Percentiles rank a stretch among this genome's conserved stretches.
phyloP scores from a whole-genome alignment of 2,888 invertebrate genomes.

The Itoplectis maculator region DNA sequence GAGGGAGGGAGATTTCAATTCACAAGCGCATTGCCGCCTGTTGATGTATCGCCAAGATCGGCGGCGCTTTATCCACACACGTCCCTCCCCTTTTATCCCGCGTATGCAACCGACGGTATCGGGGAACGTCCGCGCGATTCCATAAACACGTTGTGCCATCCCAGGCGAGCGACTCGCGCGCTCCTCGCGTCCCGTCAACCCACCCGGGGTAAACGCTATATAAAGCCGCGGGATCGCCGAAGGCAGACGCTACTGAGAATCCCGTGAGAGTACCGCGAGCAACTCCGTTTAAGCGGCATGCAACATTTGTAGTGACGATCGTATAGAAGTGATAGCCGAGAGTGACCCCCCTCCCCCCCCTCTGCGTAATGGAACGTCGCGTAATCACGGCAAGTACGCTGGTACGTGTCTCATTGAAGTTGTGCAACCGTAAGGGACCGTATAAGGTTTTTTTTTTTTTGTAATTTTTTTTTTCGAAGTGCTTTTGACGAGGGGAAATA shows the following conservation, averaged over 20 bases:
- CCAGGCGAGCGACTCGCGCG: not conserved
- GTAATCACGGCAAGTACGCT: slow-evolving; percentile 63
- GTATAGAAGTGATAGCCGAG: slow-evolving; percentile 46
- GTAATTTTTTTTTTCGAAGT: not conserved
- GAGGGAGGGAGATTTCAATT: slow-evolving; percentile 51
- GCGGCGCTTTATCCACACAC: slow-evolving; percentile 10
- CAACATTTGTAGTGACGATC: slow-evolving; percentile 49
- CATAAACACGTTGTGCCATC: slow-evolving; percentile 62
- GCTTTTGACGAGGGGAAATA: not conserved
- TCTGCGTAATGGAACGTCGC: slow-evolving; percentile 65
- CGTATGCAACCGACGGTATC: not conserved
- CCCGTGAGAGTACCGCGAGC: slow-evolving; percentile 58
- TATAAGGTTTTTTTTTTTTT: not conserved
- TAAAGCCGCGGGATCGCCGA: slow-evolving; percentile 58
- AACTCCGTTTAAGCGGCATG: slow-evolving; percentile 40
- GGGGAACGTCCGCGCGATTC: slow-evolving; percentile 60
- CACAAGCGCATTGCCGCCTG: slow-evolving; percentile 5
- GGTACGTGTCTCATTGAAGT: slow-evolving; percentile 60
- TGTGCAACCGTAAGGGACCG: not conserved
- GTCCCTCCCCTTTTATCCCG: slow-evolving; percentile 28
- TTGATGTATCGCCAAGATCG: slow-evolving; percentile 23
- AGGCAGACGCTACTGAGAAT: slow-evolving; percentile 60
- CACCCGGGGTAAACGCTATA: slow-evolving; percentile 56
- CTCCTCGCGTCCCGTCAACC: slow-evolving; percentile 1
- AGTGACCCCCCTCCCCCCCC: slow-evolving; percentile 19